Evolutionary conservation across 2,113 vertebrate species (phyloP).

Genomic region (Odocoileus virginianus): DNA sequence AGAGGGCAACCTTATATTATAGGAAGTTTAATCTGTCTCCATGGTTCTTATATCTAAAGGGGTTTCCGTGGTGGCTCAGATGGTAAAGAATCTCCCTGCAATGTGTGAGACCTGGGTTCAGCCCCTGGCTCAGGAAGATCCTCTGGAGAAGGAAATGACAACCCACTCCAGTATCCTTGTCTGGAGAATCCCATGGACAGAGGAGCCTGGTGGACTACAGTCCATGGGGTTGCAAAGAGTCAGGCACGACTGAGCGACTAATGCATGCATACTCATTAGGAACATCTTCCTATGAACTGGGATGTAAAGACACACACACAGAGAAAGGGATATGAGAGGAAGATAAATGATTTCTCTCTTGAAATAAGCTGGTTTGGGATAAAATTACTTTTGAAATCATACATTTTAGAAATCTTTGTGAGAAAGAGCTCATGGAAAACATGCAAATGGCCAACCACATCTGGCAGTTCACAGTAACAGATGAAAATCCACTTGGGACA

Average conservation of each 20-base stretch:
- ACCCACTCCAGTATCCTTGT: neutral
- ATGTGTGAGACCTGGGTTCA: fast-evolving
- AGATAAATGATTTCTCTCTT: neutral
- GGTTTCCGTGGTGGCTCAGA: neutral
- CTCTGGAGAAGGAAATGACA: neutral
- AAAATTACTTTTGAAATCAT: neutral
- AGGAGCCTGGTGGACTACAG: neutral
- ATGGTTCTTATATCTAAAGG: neutral
- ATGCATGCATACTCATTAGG: fast-evolving
- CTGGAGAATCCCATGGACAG: neutral
- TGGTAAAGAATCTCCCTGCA: neutral
- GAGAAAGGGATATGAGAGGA: neutral
- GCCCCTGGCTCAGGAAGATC: neutral
- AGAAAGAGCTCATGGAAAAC: neutral
- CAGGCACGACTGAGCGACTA: neutral
- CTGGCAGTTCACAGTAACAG: neutral
- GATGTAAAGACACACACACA: neutral
- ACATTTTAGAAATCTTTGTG: neutral
- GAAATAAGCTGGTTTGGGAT: neutral
- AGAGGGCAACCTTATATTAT: neutral
- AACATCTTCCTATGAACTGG: neutral
- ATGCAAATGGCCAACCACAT: neutral
- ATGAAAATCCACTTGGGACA: neutral
- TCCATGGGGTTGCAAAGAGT: neutral
- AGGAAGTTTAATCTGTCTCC: neutral